phyloP scores from a whole-genome alignment of 2,113 vertebrate genomes.

The Ariopsis seemanni region DNA sequence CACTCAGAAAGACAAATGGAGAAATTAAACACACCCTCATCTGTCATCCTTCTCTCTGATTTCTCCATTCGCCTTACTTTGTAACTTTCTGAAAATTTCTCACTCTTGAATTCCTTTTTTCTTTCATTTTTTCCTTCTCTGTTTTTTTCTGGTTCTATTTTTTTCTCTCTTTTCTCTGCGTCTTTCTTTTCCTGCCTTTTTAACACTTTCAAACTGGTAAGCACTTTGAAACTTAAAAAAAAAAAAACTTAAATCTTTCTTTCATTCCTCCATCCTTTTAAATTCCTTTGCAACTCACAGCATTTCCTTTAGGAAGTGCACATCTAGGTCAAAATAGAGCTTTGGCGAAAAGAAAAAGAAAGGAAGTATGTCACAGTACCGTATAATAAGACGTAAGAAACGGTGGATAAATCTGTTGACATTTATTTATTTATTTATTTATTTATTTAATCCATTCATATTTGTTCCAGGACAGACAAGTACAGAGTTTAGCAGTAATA shows the following conservation, averaged over 20 bases:
- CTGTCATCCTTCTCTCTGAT: not conserved
- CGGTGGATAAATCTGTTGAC: not conserved
- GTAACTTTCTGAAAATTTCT: not conserved
- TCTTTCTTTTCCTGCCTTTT: not conserved
- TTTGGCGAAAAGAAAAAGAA: not conserved
- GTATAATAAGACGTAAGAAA: not conserved
- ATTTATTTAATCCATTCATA: not conserved
- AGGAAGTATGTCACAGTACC: not conserved
- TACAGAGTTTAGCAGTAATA: not conserved
- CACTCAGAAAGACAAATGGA: not conserved
- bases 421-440: not conserved
- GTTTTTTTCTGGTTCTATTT: not conserved
- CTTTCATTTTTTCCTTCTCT: not conserved
- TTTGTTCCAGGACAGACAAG: not conserved
- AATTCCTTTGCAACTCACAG: constrained; percentile 1
- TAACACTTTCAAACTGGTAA: not conserved
- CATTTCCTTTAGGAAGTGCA: constrained; percentile 2
- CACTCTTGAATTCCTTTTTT: not conserved
- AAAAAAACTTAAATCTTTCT: constrained; percentile 3
- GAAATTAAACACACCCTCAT: not conserved
- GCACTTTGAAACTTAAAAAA: not conserved
- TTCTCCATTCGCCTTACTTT: not conserved
- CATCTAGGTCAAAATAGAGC: constrained; percentile 6
- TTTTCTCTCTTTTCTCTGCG: not conserved
- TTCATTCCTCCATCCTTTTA: constrained; percentile 1